Base-by-base conservation (phyloP, 2,113 vertebrate genomes). In the Aepyceros melampus region DNA sequence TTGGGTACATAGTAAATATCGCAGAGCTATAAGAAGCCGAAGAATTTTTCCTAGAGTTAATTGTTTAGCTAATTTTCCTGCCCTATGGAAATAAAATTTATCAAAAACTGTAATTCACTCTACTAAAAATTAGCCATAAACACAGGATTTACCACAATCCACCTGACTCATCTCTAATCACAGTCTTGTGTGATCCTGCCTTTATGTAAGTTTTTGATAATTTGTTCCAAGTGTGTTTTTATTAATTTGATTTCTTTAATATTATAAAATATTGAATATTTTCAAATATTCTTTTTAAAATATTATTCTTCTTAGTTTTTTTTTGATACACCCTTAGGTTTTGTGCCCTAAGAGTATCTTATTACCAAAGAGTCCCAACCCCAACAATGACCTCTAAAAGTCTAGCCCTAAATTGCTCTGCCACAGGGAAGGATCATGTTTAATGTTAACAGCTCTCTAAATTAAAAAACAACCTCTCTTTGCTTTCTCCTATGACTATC, bases 1-100 rank as follows among this genome's bases (percentile, higher is more conserved):
- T 96, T 43, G 51, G 71, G 25, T 76, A 55, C 71, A 84, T 62
- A 89, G n/a, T 90, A 93, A 95, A 83, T n/a, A 86, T 64, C 40
- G 45, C 58, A 94, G 21, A 90, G 51, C 56, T 43, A 93, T 43
- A 64, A 40, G 1, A 13, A 91, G 55, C n/a, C 49, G 84, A 88
- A 93, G 14, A 91, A 95, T 84, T 93, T 84, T 81, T 95, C 56
- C 71, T 76, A 21, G 36, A 85, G 36, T 89, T 95, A 91, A 96
- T 15, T 64, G 33, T 87, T 25, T 60, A 11, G 62, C 62, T 51
- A 62, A 79, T 93, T 93, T 93, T 93, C 93, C 86, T 96, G 36
- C 33, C 53, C 43, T 71, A 60, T 15, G 95, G 55, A 93, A 95
- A 97, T 64, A 91, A 92, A 91, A 51, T 88, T 49, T 86, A 91